phyloP scores from a whole-genome alignment of 1,140 invertebrate species.

The Odontomachus brunneus region DNA sequence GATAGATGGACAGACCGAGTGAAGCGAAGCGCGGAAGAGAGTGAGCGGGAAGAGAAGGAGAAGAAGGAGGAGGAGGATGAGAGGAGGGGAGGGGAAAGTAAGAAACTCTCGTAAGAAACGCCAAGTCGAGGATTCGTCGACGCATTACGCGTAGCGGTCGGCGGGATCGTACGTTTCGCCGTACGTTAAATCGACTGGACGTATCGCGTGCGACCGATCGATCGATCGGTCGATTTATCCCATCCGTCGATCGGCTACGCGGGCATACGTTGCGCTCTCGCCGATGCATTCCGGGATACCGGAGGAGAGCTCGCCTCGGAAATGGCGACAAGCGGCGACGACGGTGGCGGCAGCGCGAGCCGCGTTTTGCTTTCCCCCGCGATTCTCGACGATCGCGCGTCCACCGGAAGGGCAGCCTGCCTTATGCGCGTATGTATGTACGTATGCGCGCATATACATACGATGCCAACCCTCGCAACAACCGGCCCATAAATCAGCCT shows the following conservation, averaged over 20 bases:
- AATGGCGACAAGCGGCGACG: conserved; percentile 23
- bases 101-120: conserved; percentile 31
- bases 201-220: conserved; percentile 62
- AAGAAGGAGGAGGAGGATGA: no score
- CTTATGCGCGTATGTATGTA: conserved; percentile 50
- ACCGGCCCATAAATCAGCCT: conserved; percentile 81
- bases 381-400: conserved; percentile 63
- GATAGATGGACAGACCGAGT: conserved; percentile 34
- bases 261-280: background rate
- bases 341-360: background rate
- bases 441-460: conserved; percentile 21
- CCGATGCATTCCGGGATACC: conserved; percentile 15
- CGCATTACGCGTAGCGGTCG: background rate
- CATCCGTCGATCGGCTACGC: background rate
- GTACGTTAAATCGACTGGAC: conserved; percentile 53
- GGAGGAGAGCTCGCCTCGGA: conserved; percentile 20
- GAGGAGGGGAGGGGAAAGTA: conserved; percentile 68
- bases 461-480: conserved; percentile 69
- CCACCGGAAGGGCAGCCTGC: conserved; percentile 76
- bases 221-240: conserved; percentile 53
- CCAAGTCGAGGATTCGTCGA: conserved; percentile 24
- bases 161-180: conserved; percentile 11
- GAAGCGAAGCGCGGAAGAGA: conserved; percentile 54
- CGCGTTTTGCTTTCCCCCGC: conserved; percentile 68
- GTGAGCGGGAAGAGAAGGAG: conserved; percentile 47